A percentile compares a stretch with the other conserved stretches of the same genome.
Conservation (phyloP, 2,888 invertebrate genomes). For the Perizoma flavofasciatum region DNA sequence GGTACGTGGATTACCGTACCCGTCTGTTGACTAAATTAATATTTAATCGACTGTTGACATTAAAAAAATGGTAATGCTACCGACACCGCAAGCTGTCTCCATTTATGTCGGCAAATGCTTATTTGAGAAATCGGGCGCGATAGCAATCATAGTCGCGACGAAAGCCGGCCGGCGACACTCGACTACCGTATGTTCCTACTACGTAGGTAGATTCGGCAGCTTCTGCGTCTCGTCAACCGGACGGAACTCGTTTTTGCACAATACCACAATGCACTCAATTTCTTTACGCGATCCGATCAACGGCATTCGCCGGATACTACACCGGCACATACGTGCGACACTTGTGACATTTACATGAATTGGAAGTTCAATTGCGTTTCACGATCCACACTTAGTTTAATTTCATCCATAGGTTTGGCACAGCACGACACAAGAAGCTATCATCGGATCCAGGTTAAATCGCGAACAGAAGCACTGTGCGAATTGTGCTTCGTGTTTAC, state of each 20-base stretch:
- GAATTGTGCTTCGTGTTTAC: slow-evolving; percentile 80
- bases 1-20: slow-evolving; percentile 24
- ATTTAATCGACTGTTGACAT: slow-evolving; percentile 65
- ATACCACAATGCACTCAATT: slow-evolving; percentile 68
- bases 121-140: slow-evolving; percentile 56
- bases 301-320: slow-evolving; percentile 68
- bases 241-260: slow-evolving; percentile 71
- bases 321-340: slow-evolving; percentile 67
- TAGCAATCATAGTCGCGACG: slow-evolving; percentile 52
- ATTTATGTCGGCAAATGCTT: slow-evolving; percentile 55
- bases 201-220: slow-evolving; percentile 65
- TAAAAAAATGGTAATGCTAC: slow-evolving; percentile 64
- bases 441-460: slow-evolving; percentile 69
- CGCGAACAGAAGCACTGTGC: slow-evolving; percentile 73
- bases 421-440: slow-evolving; percentile 71
- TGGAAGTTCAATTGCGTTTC: slow-evolving; percentile 65
- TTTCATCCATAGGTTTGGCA: slow-evolving; percentile 72
- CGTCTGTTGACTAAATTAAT: slow-evolving; percentile 54
- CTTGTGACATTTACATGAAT: slow-evolving; percentile 74
- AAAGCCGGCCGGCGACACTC: slow-evolving; percentile 58
- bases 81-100: slow-evolving; percentile 56
- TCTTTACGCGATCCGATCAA: slow-evolving; percentile 68
- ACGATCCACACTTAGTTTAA: slow-evolving; percentile 59
- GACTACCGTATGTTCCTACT: slow-evolving; percentile 8
- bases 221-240: slow-evolving; percentile 56